phyloP scores from a whole-genome alignment of 2,888 invertebrate genomes.

The Luperina nickerlii region DNA sequence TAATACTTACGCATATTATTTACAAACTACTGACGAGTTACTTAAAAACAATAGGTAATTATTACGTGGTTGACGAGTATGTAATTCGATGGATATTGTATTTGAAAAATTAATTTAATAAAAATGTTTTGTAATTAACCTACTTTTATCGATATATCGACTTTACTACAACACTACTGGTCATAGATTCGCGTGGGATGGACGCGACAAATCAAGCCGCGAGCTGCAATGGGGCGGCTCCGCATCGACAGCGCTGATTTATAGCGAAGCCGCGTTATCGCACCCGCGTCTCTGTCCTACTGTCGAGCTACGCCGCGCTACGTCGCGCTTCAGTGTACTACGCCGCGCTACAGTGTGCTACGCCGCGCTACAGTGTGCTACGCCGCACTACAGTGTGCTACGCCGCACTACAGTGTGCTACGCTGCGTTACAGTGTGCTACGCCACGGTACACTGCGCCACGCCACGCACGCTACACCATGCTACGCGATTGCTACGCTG shows the following conservation, averaged over 20 bases:
- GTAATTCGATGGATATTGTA: neutral
- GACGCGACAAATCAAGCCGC: constrained; percentile 89
- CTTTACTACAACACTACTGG: constrained; percentile 62
- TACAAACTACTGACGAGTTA: neutral
- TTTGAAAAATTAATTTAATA: neutral
- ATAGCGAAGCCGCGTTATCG: constrained; percentile 84
- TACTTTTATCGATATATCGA: constrained; percentile 36
- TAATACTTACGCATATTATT: neutral
- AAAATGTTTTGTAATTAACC: neutral
- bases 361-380: neutral
- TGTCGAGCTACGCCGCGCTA: constrained; percentile 19
- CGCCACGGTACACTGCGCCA: neutral
- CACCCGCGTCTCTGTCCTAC: constrained; percentile 69
- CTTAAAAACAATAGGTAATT: neutral
- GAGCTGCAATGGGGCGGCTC: constrained; percentile 87
- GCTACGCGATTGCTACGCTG: neutral
- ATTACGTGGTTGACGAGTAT: neutral
- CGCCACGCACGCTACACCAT: neutral
- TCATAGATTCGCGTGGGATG: constrained; percentile 82
- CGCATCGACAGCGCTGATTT: constrained; percentile 90
- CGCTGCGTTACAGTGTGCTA: neutral
- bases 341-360: neutral
- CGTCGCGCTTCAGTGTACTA: neutral
- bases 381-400: neutral
- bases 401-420: neutral